These are phyloP conservation scores for Pseudomyrmex cubaensis DNA, from an alignment of 1,140 invertebrate species.

Conservation along the genomic window DNA sequence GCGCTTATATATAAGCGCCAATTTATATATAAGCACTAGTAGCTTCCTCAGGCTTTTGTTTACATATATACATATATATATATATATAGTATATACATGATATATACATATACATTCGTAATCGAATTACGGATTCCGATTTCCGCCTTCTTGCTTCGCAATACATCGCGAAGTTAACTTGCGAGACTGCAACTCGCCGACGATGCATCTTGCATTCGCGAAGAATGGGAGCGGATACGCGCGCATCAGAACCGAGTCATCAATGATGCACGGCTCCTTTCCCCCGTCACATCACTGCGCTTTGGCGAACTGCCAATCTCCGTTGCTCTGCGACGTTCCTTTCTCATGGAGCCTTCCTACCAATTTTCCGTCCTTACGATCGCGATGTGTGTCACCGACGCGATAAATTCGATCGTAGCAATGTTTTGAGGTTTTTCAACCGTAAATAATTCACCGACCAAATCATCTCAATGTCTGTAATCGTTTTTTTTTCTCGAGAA, in stretches of 20 bases:
- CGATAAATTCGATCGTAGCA: slow-evolving; percentile 21
- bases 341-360: background rate
- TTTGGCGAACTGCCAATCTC: slow-evolving; percentile 72
- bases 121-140: slow-evolving; percentile 40
- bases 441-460: slow-evolving; percentile 14
- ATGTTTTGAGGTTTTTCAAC: slow-evolving; percentile 36
- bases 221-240: slow-evolving; percentile 39
- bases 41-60: too few species aligned
- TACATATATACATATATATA: too few species aligned
- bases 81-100: too few species aligned
- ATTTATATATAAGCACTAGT: too few species aligned
- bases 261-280: slow-evolving; percentile 70
- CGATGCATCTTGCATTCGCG: slow-evolving; percentile 43
- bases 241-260: slow-evolving; percentile 70
- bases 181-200: slow-evolving; percentile 23
- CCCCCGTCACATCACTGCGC: slow-evolving; percentile 55
- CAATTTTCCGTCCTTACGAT: slow-evolving; percentile 34
- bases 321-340: slow-evolving; percentile 21
- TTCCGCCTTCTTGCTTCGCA: slow-evolving; percentile 17
- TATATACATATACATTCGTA: background rate
- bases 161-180: slow-evolving; percentile 16
- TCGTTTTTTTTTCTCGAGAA: background rate
- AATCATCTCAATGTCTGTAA: background rate
- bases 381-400: slow-evolving; percentile 45
- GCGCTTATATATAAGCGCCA: too few species aligned